These are phyloP conservation scores for Scartelaos histophorus DNA, from an alignment of 2,113 vertebrate species.

Conservation along the genomic window DNA sequence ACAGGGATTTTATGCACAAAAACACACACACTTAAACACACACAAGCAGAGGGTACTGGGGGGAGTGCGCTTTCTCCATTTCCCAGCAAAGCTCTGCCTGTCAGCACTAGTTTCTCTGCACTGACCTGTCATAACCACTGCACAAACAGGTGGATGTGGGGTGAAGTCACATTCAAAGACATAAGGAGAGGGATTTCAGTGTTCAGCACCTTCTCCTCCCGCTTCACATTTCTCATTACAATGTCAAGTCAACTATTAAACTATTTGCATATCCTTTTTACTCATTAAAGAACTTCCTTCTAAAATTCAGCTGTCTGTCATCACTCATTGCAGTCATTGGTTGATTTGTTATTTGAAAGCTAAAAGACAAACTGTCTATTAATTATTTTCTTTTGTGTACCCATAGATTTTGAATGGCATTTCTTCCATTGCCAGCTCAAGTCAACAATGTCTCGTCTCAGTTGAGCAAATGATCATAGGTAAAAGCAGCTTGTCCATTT, in stretches of 20 bases:
- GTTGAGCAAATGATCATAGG: neutral
- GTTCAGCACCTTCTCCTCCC: slow-evolving; percentile 39
- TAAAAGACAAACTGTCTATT: neutral
- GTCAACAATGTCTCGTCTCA: neutral
- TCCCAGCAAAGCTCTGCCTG: slow-evolving; percentile 65
- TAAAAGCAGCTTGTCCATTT: too few relatives aligned
- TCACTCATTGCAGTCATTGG: neutral
- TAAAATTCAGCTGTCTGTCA: slow-evolving; percentile 21
- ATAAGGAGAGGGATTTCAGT: slow-evolving; percentile 45
- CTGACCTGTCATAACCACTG: slow-evolving; percentile 68
- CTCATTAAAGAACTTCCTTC: slow-evolving; percentile 42
- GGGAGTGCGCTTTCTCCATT: slow-evolving; percentile 46
- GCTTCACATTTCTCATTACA: slow-evolving; percentile 41
- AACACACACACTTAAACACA: slow-evolving; percentile 29
- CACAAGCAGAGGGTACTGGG: slow-evolving; percentile 16
- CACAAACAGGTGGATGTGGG: slow-evolving; percentile 63
- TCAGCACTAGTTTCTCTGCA: slow-evolving; percentile 63
- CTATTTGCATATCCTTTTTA: slow-evolving; percentile 46
- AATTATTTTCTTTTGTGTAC: neutral
- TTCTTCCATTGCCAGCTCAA: neutral
- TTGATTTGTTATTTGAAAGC: neutral
- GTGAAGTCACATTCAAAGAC: slow-evolving; percentile 57
- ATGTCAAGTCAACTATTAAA: slow-evolving; percentile 31
- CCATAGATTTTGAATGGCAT: neutral
- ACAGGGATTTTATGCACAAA: slow-evolving; percentile 52